Conservation (phyloP, 2,797 vertebrate genomes). For the Rousettus madagascariensis region DNA sequence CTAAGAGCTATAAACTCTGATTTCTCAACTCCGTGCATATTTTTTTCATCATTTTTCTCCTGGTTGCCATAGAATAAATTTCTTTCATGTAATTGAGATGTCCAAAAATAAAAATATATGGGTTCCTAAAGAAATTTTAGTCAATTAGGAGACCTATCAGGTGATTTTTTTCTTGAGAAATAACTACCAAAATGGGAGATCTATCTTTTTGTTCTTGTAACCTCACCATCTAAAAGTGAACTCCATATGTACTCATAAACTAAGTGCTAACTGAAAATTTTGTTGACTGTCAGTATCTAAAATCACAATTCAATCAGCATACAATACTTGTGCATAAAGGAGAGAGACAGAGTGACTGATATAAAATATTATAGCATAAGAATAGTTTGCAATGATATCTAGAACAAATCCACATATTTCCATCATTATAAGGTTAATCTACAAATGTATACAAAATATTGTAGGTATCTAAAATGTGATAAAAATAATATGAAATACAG, state of each 20-base stretch:
- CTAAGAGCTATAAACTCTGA: neutral
- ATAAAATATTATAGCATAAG: neutral
- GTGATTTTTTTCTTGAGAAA: neutral
- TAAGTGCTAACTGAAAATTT: constrained; percentile 1
- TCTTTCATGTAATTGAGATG: neutral
- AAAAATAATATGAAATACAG: neutral
- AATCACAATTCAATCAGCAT: neutral
- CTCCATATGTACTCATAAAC: neutral
- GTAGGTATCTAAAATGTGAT: neutral
- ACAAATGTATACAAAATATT: neutral
- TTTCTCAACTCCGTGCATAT: neutral
- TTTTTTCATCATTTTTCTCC: constrained; percentile 42
- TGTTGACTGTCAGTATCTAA: neutral
- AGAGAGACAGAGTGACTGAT: neutral
- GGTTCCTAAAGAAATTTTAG: neutral
- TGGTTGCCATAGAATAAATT: neutral
- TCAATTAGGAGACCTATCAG: constrained; percentile 7
- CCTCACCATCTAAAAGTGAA: neutral
- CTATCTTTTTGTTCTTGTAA: neutral
- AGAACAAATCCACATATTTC: neutral
- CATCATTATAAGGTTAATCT: neutral
- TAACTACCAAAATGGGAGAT: neutral
- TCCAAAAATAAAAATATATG: constrained; percentile 2
- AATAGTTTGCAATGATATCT: neutral
- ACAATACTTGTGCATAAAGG: neutral